Evolutionary conservation across 35 echinoderm and acorn worm genomes (phyloP), one percentile per base, ranked within the genome.

Genomic region (Ophiothrix spiculata): DNA sequence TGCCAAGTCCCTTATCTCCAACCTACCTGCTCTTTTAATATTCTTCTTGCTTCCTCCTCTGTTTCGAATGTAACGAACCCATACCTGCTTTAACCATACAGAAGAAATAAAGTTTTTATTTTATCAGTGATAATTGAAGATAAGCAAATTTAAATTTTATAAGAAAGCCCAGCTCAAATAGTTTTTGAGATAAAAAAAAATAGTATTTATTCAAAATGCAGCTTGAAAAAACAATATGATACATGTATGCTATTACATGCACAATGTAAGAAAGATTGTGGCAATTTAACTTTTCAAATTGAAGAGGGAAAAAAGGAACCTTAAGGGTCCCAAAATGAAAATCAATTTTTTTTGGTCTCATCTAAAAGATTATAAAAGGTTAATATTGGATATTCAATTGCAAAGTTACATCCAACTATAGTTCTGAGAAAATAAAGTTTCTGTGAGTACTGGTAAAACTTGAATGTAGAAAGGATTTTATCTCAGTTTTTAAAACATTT

Each of bases 21-120:
- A 74, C 85, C 37, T 86, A 96, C 95, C 85, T 98, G 91, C 39
- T 98, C 95, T 84, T 98, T 93, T 32, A 93, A 89, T 69, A 98
- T 98, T 73, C 95, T 94, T 39, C 84, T 74, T 6, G 92, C 95
- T 82, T 98, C 95, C 40, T 98, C 95, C 69, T 87, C 77, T 17
- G 92, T 91, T 73, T 98, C 95, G 81, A 98, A 98, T 80, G 95
- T 98, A 49, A 98, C 94, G 86, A 98, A 98, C 32, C 91, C 95
- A 91, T 98, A 98, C 84, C 95, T 98, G 89, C 38, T n/a, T n/a
- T n/a, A 64, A 40, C 39, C 56, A 31, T 86, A 38, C 80, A 80
- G 33, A 32, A n/a, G 49, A 86, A 81, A 77, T 35, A 75, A 74
- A 38, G 31, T 38, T 36, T 19, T 15, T 42, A 33, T 84, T 39